Conservation (phyloP, 1,140 invertebrate genomes). For the Tetraneura akinire region DNA sequence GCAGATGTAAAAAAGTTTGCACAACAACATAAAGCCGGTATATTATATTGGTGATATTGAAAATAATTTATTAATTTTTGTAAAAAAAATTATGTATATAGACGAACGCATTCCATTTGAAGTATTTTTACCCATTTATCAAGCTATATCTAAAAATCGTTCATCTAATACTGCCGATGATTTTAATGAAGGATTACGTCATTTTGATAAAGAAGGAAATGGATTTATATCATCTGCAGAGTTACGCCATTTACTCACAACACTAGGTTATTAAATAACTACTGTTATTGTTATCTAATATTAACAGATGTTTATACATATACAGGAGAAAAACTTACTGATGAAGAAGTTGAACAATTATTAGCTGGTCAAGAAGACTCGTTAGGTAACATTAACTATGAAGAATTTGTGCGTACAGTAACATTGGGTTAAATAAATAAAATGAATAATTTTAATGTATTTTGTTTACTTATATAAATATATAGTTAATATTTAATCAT, state of each 20-base stretch:
- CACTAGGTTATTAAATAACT: slow-evolving; percentile 68
- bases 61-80: too few relatives aligned
- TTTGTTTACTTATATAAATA: background rate
- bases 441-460: background rate
- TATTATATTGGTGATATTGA: background rate
- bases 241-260: slow-evolving; percentile 93
- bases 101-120: slow-evolving; percentile 98
- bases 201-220: slow-evolving; percentile 99
- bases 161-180: slow-evolving; percentile 92
- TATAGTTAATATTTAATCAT: background rate
- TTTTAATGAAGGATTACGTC: slow-evolving; percentile 93
- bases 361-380: slow-evolving; percentile 95
- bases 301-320: background rate
- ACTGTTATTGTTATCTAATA: background rate
- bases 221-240: slow-evolving; percentile 97
- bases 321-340: slow-evolving; percentile 71
- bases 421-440: slow-evolving; percentile 80
- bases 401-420: slow-evolving; percentile 95
- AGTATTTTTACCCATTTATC: slow-evolving; percentile 97
- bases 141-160: slow-evolving; percentile 88
- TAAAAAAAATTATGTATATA: too few relatives aligned
- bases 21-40: slow-evolving; percentile 81
- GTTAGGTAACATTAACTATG: slow-evolving; percentile 98
- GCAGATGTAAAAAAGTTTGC: slow-evolving; percentile 96
- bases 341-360: slow-evolving; percentile 90